Evolutionary conservation across 92 coral and sea anemone species (phyloP).

Genomic region (Montipora capitata): DNA sequence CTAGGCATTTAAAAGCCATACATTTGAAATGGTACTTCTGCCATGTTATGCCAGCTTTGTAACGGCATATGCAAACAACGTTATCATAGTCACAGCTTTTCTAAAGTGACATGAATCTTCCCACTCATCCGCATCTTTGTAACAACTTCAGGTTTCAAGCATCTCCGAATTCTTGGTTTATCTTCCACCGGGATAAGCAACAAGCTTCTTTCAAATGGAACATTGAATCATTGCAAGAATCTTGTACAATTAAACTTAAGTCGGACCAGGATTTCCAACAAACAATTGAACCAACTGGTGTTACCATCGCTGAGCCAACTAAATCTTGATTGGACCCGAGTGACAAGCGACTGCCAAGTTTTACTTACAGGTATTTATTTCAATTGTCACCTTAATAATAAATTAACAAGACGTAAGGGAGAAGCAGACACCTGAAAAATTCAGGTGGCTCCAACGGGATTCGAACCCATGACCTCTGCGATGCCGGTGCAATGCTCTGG

Average conservation of each 20-base stretch:
- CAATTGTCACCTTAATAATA: neutral
- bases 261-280: conserved; percentile 88
- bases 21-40: no score
- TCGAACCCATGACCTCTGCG: no score
- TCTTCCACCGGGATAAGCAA: conserved; percentile 90
- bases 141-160: conserved; percentile 45
- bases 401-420: no score
- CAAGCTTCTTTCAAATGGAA: conserved; percentile 71
- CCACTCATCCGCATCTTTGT: neutral
- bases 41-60: no score
- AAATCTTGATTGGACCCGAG: conserved; percentile 96
- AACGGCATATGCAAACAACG: no score
- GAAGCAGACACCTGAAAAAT: no score
- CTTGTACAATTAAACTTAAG: conserved; percentile 85
- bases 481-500: no score
- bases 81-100: neutral
- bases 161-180: conserved; percentile 87
- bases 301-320: conserved; percentile 80
- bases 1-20: no score
- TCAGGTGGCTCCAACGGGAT: no score
- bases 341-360: conserved; percentile 82
- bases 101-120: neutral
- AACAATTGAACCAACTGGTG: conserved; percentile 73
- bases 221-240: conserved; percentile 73
- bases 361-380: conserved; percentile 77